Base-by-base conservation (phyloP, 2,113 vertebrate genomes). In the Cisticola juncidis region DNA sequence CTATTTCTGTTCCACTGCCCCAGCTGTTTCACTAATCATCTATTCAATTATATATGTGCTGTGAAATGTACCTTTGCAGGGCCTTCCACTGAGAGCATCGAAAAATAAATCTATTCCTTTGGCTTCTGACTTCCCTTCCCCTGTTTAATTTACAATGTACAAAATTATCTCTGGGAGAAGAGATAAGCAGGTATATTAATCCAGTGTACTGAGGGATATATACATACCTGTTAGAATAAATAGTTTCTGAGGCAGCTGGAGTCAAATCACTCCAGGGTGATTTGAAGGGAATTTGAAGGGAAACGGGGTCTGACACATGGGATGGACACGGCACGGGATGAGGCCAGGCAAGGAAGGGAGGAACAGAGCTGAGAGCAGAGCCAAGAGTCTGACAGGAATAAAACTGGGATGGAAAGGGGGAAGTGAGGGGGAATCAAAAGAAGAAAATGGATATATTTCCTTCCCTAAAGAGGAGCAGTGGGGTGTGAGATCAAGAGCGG, bases 111-210 rank as follows among this genome's bases (percentile, higher is more conserved):
- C 57, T 86, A 14, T 86, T 86, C 88, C 86, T 81, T 47, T 74
- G 88, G 77, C 72, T 92, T 92, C 68, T 83, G 69, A 71, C 68
- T 88, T 82, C 10, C 64, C 36, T 81, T 66, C 69, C 76, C 64
- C 66, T 77, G 14, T 81, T 95, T 79, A 94, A 95, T 91, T 92
- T 78, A 45, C 61, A 53, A 69, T 22, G 44, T 84, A 71, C 76
- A 77, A 89, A 89, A 94, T 74, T 40, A 92, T 86, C 77, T 90
- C 77, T 36, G 72, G 71, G 91, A 95, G 86, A 78, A 77, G 56
- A 77, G 92, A 81, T 78, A 94, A 88, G 83, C 72, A 86, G 83
- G 65, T 76, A 16, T 79, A 81, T 93, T 90, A 95, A 92, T 86
- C 60, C 80, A 83, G 61, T 25, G 42, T 93, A 58, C 35, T 82